These are phyloP conservation scores for Nothobranchius furzeri DNA, from an alignment of 2,113 vertebrate genomes.

Conservation along the genomic window DNA sequence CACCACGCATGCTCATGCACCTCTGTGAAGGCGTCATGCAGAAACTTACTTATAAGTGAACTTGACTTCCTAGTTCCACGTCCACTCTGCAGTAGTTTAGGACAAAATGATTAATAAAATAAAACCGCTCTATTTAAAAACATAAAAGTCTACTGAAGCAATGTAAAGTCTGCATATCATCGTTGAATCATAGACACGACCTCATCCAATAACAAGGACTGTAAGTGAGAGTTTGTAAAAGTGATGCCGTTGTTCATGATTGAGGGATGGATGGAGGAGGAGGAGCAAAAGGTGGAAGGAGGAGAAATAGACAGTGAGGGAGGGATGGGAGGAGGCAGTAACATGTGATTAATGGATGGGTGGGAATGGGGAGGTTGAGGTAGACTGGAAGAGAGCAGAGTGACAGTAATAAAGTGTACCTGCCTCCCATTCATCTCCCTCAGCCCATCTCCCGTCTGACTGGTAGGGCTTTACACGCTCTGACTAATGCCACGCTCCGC, in stretches of 20 bases:
- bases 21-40: too few relatives aligned
- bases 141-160: not conserved
- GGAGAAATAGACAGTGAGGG: slow-evolving; percentile 70
- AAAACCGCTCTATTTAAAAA: not conserved
- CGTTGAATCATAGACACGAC: slow-evolving; percentile 10
- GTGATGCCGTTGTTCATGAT: slow-evolving; percentile 47
- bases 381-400: slow-evolving; percentile 97
- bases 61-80: too few relatives aligned
- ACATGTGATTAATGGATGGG: slow-evolving; percentile 85
- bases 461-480: slow-evolving; percentile 90
- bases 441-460: slow-evolving; percentile 87
- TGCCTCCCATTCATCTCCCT: slow-evolving; percentile 98
- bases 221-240: slow-evolving; percentile 41
- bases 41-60: too few relatives aligned
- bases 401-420: slow-evolving; percentile 99
- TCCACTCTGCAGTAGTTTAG: too few relatives aligned
- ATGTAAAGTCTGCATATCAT: slow-evolving; percentile 7
- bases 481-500: slow-evolving; percentile 98
- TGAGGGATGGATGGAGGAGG: slow-evolving; percentile 50
- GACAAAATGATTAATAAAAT: not conserved
- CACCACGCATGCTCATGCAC: too few relatives aligned
- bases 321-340: slow-evolving; percentile 64
- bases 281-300: slow-evolving; percentile 60
- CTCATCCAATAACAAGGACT: slow-evolving; percentile 28
- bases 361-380: slow-evolving; percentile 87